Base-by-base conservation (phyloP, 2,888 invertebrate genomes). In the Disparrhopalites patrizii region DNA sequence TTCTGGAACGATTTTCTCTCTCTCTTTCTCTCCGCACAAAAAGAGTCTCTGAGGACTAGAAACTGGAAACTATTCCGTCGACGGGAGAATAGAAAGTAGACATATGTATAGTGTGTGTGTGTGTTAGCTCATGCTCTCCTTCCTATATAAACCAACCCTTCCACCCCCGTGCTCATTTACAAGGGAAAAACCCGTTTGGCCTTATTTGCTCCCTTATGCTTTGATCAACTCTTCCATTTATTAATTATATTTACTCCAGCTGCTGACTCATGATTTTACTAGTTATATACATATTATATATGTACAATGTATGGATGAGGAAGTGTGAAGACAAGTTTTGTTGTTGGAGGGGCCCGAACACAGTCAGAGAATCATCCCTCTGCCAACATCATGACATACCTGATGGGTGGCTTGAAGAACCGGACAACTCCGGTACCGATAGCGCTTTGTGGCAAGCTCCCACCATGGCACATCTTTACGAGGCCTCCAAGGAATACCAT, bases 381-480 rank as follows among this genome's bases (percentile, higher is more conserved):
- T 38, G 38, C 38, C 38, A n/a, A 18, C 18, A 18, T 51, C 13
- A 15, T n/a, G n/a, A n/a, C 47, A 18, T 71, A 75, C 73, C 73
- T 73, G 71, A 62, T 72, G 72, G 65, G 73, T 67, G 20, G 86
- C 85, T 83, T 89, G 87, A 72, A 90, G 83, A 70, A 88, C 86
- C 54, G 91, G 91, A 79, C 91, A 92, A 76, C 90, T 91, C 76
- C 89, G 85, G 76, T 87, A 87, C 71, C 90, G 85, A 73, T 81
- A 81, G 73, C 61, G 86, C 75, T 87, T 85, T 57, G 90, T 89
- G 43, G 92, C 92, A 75, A 91, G 80, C 80, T 92, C 92, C 87
- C 90, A 92, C 92, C 92, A 92, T 0, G 92, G 92, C 69, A 91
- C 85, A 65, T 86, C 84, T 31, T 88, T 88, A 76, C 86, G 85